Evolutionary conservation across 2,797 vertebrate species (phyloP).

Genomic region (Odontamblyopus lacepedii): DNA sequence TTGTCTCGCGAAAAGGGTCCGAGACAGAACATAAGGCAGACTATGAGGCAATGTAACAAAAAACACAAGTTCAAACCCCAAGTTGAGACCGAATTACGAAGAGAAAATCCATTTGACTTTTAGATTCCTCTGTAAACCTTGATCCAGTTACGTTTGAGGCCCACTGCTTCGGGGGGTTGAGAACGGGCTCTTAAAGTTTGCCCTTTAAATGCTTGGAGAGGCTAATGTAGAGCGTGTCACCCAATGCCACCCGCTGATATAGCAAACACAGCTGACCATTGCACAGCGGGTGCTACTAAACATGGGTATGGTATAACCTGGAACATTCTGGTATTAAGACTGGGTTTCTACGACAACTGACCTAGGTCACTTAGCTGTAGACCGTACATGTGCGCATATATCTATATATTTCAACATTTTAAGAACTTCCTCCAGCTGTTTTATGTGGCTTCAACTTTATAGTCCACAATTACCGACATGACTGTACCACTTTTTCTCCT

Average conservation of each 20-base stretch:
- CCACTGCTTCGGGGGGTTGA: slow-evolving; percentile 15
- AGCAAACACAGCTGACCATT: slow-evolving; percentile 49
- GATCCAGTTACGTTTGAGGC: slow-evolving; percentile 57
- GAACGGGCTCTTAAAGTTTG: slow-evolving; percentile 24
- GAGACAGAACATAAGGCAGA: slow-evolving; percentile 11
- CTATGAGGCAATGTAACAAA: slow-evolving; percentile 41
- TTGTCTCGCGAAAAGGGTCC: slow-evolving; percentile 24
- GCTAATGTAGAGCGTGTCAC: slow-evolving; percentile 49
- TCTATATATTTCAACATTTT: slow-evolving; percentile 17
- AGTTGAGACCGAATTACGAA: slow-evolving; percentile 48
- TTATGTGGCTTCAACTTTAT: slow-evolving; percentile 11
- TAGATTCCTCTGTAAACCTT: slow-evolving; percentile 34
- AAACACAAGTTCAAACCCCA: slow-evolving; percentile 25
- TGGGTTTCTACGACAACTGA: slow-evolving; percentile 19
- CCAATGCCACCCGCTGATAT: slow-evolving; percentile 61
- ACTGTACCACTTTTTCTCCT: slow-evolving; percentile 17
- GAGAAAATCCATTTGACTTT: slow-evolving; percentile 10
- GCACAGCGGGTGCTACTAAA: slow-evolving; percentile 41
- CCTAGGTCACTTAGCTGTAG: slow-evolving; percentile 8
- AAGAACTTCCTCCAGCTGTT: slow-evolving; percentile 13
- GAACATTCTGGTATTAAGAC: slow-evolving; percentile 10
- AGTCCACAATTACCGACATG: slow-evolving; percentile 35
- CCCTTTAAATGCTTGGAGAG: slow-evolving; percentile 18
- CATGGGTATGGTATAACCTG: slow-evolving; percentile 12
- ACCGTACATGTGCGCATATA: not conserved